Base-by-base conservation (phyloP, 2,797 vertebrate species). In the Euthynnus affinis region DNA sequence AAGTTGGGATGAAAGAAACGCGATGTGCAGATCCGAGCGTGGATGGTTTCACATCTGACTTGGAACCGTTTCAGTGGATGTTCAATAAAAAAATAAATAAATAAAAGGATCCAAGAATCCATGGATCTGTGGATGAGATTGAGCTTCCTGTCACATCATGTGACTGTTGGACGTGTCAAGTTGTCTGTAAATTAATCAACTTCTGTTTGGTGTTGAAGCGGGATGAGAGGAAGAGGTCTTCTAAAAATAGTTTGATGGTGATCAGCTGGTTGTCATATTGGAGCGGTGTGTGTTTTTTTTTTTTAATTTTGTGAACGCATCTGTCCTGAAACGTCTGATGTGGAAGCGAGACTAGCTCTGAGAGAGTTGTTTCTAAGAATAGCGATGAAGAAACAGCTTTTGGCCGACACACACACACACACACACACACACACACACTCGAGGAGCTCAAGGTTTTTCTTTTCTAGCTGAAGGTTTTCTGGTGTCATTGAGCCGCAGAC, bases 1-100 rank as follows among this genome's bases (percentile, higher is more conserved):
- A 81, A 62, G 74, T 72, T 1, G 5, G 56, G 25, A 77, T 78
- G 71, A 87, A 83, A 78, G 77, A 49, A 27, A 4, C 13, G 1
- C 1, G 6, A 53, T 4, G 52, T 40, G 57, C 66, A 64, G 66
- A 58, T 59, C 67, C 44, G 61, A 68, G 42, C 0, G 3, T 0
- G 1, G 23, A 25, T 4, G 32, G 20, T 37, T n/a, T 18, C 40
- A 65, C 53, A 14, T n/a, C 68, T 64, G 46, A 46, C 52, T 49
- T n/a, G 13, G 74, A 71, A 56, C 9, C 12, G 9, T 81, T 74
- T 78, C 34, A 42, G 37, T 42, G 40, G 25, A 56, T 42, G 22
- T 64, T 29, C 42, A 3, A 10, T 46, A 9, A 71, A 76, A 40
- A 20, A 66, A n/a, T 15, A 1, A n/a, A n/a, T n/a, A n/a, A n/a